Evolutionary conservation across 2,797 vertebrate species (phyloP), one percentile per base, ranked within the genome.

Genomic region (Phalloptychus januarius): DNA sequence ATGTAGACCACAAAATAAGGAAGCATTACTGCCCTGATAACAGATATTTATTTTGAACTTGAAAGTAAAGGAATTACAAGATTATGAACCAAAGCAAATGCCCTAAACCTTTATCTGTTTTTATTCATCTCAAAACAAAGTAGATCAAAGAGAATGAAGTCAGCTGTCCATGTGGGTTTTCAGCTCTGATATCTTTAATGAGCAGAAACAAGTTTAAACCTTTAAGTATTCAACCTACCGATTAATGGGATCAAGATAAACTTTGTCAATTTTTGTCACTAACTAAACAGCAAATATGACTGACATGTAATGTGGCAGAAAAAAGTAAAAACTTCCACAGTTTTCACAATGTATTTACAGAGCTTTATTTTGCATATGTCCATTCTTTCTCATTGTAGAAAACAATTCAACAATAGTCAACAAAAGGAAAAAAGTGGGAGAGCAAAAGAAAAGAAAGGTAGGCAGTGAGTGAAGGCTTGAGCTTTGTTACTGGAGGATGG

Each of bases 401-500:
- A 31, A 73, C 11, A 28, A 56, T 48, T 65, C 73, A 79, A 58
- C n/a, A 58, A 58, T 18, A 46, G 48, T 74, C 6, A 72, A 89
- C 85, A 88, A 88, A 85, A 82, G 79, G 1, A 42, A 8, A 71
- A 81, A 86, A 91, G 87, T 78, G 84, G 86, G 84, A 88, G 79
- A 87, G 74, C 78, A 84, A 81, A 78, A 80, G 76, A 86, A 89
- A 81, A 88, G 63, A 78, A 52, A 85, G 85, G 80, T n/a, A 83
- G 85, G 77, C 86, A 81, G 78, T 36, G 72, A 85, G 79, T 77
- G 74, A 87, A 87, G 58, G 73, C 89, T 81, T 84, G 83, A 86
- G 89, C 79, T 91, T 85, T 87, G 85, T 90, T 88, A 86, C 87
- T 89, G 82, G 46, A 90, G 86, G 90, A 88, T 74, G 81, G 84